Base-by-base conservation (phyloP, 1,140 invertebrate genomes). In the Protaetia brevitarsis region DNA sequence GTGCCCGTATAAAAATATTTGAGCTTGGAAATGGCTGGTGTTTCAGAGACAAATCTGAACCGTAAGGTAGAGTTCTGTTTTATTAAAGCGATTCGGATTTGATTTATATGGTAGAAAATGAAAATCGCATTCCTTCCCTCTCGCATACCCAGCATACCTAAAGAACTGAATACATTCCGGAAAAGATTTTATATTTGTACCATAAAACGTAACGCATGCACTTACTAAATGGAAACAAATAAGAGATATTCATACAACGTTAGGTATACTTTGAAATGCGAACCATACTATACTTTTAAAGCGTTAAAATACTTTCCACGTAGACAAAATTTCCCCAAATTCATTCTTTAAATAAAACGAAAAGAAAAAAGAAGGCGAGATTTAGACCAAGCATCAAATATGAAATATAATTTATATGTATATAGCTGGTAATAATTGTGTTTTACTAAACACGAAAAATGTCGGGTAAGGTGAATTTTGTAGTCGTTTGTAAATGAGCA, bases 1-100 rank as follows among this genome's bases (percentile, higher is more conserved):
- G 70, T 74, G 70, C 70, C 23, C 67, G 71, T 64, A 70, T 72
- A 72, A 74, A 74, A 74, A 74, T 72, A 71, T 72, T 74, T 74
- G 72, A 70, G 72, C 68, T 65, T 69, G 70, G 71, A 63, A 71
- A 72, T 70, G 63, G 63, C 63, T 67, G 66, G 69, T 70, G 66
- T 70, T 68, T 66, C 65, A 36, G 16, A 63, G 66, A 72, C 71
- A 72, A 72, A 70, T 72, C 68, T 73, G 41, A 45, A 66, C 29
- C 57, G 65, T 66, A 66, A 69, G 67, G 66, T 67, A 63, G 68
- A 62, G 60, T 62, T 36, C 60, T 71, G 68, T 73, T 73, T 72
- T 73, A 73, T 73, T 73, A 73, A 73, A 73, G 71, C 71, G 68
- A 71, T 73, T 73, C 63, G 51, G 65, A 69, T 64, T 63, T 73